Conservation (phyloP, 2,888 invertebrate genomes). For the Calliscelio sp. region DNA sequence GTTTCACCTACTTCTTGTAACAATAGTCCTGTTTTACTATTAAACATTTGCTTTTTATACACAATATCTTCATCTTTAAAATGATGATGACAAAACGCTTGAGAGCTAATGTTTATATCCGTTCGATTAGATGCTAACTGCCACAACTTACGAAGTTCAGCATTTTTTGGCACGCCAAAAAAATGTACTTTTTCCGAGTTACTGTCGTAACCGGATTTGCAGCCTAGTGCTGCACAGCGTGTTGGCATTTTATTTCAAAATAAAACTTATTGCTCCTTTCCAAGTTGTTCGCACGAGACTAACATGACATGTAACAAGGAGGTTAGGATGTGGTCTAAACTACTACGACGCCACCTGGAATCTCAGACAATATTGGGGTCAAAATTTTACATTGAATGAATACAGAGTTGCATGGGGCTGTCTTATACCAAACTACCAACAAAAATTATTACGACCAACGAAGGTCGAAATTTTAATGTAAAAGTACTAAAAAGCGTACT, state of each 20-base stretch:
- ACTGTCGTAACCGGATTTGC: slow-evolving; percentile 15
- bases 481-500: no score
- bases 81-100: not conserved
- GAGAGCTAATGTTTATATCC: not conserved
- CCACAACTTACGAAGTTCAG: not conserved
- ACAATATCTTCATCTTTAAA: not conserved
- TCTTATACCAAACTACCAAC: no score
- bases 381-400: no score
- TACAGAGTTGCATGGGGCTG: no score
- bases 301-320: no score
- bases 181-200: slow-evolving; percentile 1
- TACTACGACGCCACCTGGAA: no score
- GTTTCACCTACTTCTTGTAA: slow-evolving; percentile 28
- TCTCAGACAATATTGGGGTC: no score
- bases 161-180: not conserved
- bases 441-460: no score
- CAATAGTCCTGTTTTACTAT: slow-evolving; percentile 25
- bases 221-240: slow-evolving; percentile 17
- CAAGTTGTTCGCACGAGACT: no score
- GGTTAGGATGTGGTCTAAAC: no score
- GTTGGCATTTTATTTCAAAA: slow-evolving; percentile 22
- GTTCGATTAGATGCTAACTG: not conserved
- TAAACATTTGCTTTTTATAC: slow-evolving; percentile 2
- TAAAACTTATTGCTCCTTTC: no score
- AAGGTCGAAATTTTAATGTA: no score